Percentiles rank a stretch among this genome's conserved stretches.
Conservation (phyloP, 2,113 vertebrate species). For the Zingel zingel region DNA sequence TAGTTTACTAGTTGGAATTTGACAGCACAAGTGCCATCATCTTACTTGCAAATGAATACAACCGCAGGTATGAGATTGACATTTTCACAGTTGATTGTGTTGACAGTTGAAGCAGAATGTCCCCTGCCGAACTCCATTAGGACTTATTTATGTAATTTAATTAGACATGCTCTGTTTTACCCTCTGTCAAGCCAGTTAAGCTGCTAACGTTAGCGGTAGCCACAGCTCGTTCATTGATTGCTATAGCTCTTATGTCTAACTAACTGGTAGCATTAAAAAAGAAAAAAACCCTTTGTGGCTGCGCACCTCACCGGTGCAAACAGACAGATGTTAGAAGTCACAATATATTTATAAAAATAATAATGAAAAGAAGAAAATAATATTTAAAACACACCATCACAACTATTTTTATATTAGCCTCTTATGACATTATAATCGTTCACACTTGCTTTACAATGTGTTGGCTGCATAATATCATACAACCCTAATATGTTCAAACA, state of each 20-base stretch:
- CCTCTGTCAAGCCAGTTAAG: conserved; percentile 46
- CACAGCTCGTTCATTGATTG: conserved; percentile 16
- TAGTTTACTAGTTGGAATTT: conserved; percentile 20
- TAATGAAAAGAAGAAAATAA: conserved; percentile 15
- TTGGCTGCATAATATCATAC: conserved; percentile 54
- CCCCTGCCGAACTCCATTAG: conserved; percentile 61
- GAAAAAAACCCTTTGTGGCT: neutral
- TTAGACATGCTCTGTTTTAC: conserved; percentile 58
- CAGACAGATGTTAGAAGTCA: conserved; percentile 10
- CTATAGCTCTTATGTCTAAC: conserved; percentile 9
- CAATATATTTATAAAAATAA: conserved; percentile 28
- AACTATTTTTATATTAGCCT: conserved; percentile 27
- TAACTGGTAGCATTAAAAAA: neutral
- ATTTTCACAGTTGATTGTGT: conserved; percentile 72
- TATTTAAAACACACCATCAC: conserved; percentile 23
- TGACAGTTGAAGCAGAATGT: conserved; percentile 55
- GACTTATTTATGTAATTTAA: conserved; percentile 69
- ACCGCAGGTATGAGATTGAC: conserved; percentile 64
- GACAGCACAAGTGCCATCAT: conserved; percentile 27
- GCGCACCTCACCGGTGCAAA: neutral
- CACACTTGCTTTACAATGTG: conserved; percentile 41
- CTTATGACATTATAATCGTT: conserved; percentile 29
- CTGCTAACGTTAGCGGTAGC: conserved; percentile 29
- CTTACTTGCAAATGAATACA: conserved; percentile 61
- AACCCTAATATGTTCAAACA: conserved; percentile 66